Percentiles rank a stretch among this genome's conserved stretches.
Conservation (phyloP, 2,797 vertebrate genomes). For the Cyclopterus lumpus region DNA sequence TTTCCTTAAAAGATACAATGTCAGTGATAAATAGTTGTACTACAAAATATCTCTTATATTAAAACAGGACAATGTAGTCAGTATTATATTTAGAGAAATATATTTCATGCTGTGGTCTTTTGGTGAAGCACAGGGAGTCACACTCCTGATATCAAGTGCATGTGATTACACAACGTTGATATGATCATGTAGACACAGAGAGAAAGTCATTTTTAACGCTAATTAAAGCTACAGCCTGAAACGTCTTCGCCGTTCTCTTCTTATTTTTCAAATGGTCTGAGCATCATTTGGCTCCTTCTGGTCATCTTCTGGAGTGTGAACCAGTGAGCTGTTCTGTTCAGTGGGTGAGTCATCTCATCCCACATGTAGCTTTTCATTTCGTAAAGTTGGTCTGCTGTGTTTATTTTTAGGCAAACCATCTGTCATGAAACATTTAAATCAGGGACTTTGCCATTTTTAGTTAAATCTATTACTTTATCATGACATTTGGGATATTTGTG, state of each 20-base stretch:
- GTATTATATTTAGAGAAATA: conserved; percentile 2
- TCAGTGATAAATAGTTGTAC: not conserved
- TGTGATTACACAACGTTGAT: conserved; percentile 12
- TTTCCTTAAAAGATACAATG: not conserved
- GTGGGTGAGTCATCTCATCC: conserved; percentile 72
- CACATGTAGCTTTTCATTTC: conserved; percentile 70
- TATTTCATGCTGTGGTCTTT: not conserved
- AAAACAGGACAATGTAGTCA: not conserved
- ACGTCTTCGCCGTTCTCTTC: not conserved
- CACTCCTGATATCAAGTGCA: conserved; percentile 6
- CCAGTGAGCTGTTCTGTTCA: conserved; percentile 47
- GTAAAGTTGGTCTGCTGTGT: conserved; percentile 47
- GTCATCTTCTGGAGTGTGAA: conserved; percentile 40
- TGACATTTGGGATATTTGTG: conserved; percentile 20
- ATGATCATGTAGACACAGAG: not conserved
- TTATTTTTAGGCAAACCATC: conserved; percentile 74
- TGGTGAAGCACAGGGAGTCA: not conserved
- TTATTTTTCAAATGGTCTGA: conserved; percentile 11
- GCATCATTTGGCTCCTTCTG: conserved; percentile 15
- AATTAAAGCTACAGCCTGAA: conserved; percentile 11
- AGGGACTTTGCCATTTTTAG: conserved; percentile 28
- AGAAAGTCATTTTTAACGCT: not conserved
- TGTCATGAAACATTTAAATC: conserved; percentile 49
- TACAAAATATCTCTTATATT: not conserved
- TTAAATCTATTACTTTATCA: conserved; percentile 24